phyloP scores from a whole-genome alignment of 2,797 vertebrate genomes.

The Melanotaenia maccullochi region DNA sequence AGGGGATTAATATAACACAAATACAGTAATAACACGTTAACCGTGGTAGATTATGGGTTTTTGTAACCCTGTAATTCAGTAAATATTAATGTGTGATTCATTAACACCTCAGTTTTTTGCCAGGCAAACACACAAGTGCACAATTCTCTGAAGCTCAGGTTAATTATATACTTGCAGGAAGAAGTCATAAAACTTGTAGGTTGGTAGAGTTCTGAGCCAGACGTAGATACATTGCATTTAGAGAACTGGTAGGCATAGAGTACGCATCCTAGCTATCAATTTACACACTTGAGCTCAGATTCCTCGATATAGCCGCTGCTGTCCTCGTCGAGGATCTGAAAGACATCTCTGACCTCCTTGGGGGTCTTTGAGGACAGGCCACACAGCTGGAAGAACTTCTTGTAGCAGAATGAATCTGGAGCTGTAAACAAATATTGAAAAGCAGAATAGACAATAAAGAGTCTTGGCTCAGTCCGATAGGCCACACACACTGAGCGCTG shows the following conservation, averaged over 20 bases:
- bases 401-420: constrained; percentile 92
- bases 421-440: constrained; percentile 78
- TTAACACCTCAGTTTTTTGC: neutral
- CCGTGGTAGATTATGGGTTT: constrained; percentile 43
- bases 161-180: neutral
- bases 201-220: neutral
- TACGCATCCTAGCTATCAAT: neutral
- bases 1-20: constrained; percentile 52
- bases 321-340: constrained; percentile 91
- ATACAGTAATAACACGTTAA: constrained; percentile 39
- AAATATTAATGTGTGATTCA: constrained; percentile 25
- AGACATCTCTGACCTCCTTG: constrained; percentile 91
- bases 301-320: constrained; percentile 94
- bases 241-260: neutral
- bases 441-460: neutral
- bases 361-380: constrained; percentile 92
- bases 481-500: neutral
- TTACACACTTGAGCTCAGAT: constrained; percentile 92
- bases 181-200: neutral
- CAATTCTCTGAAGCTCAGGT: neutral
- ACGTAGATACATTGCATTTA: neutral
- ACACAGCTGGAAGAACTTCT: constrained; percentile 95
- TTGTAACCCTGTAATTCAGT: constrained; percentile 45
- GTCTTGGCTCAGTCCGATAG: neutral
- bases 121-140: neutral